phyloP scores from a whole-genome alignment of 2,888 invertebrate genomes.

The Athrips mouffetella region DNA sequence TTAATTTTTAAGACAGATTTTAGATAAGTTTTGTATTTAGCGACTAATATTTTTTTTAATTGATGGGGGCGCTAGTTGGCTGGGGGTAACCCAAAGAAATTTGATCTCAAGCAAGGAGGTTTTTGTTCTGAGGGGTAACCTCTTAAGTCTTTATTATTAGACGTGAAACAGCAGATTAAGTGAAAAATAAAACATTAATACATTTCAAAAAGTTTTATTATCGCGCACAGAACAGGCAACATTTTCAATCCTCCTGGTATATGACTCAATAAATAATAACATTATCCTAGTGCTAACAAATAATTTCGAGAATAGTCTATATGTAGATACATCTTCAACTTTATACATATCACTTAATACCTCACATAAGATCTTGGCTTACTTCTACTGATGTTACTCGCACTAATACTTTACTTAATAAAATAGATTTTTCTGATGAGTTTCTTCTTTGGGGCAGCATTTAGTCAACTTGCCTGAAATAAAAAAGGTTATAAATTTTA shows the following conservation, averaged over 20 bases:
- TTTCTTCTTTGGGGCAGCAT: slow-evolving; percentile 17
- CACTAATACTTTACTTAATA: slow-evolving; percentile 57
- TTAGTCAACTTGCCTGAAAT: slow-evolving; percentile 67
- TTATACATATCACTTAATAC: slow-evolving; percentile 40
- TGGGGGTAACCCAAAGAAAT: too few species aligned
- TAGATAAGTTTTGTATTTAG: too few species aligned
- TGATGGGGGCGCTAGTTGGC: too few species aligned
- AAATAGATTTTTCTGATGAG: slow-evolving; percentile 32
- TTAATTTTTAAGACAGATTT: too few species aligned
- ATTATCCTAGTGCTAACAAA: slow-evolving; percentile 52
- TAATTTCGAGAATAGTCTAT: slow-evolving; percentile 55
- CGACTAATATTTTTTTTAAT: too few species aligned
- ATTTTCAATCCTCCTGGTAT: slow-evolving; percentile 35
- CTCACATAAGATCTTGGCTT: slow-evolving; percentile 34
- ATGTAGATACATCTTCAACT: slow-evolving; percentile 32
- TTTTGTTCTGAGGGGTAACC: too few species aligned
- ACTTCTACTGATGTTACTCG: slow-evolving; percentile 40
- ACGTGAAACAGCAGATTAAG: too few species aligned
- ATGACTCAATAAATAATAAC: slow-evolving; percentile 63
- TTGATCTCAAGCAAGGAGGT: too few species aligned
- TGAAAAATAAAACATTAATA: neutral
- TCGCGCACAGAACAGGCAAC: slow-evolving; percentile 50
- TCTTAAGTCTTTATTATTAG: too few species aligned
- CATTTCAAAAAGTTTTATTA: slow-evolving; percentile 35
- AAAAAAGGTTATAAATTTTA: slow-evolving; percentile 27